Percentiles rank a stretch among this genome's conserved stretches.
Evolutionary conservation across 2,888 invertebrate species (phyloP).

Genomic region (Rotaria sp.): DNA sequence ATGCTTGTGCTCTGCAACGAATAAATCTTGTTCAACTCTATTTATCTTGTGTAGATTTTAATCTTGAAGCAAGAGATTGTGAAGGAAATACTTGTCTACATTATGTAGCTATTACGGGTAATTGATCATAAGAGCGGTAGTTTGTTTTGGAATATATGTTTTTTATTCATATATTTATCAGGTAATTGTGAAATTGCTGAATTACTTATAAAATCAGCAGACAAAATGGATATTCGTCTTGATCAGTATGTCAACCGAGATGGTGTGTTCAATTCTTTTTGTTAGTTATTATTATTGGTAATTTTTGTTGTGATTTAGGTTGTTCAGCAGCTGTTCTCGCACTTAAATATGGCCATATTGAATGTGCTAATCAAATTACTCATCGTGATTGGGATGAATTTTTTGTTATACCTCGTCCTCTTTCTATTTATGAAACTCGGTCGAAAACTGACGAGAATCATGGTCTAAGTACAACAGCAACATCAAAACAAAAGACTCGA

Average conservation of each 20-base stretch:
- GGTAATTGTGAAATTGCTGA: conserved; percentile 14
- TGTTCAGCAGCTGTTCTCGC: conserved; percentile 1
- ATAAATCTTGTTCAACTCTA: conserved; percentile 1
- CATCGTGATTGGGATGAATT: conserved; percentile 26
- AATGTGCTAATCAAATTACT: conserved; percentile 7
- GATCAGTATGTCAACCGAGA: neutral
- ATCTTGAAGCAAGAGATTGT: conserved; percentile 47
- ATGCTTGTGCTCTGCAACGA: conserved; percentile 5
- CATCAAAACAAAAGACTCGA: neutral
- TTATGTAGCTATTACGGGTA: conserved; percentile 45
- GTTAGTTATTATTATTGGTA: neutral
- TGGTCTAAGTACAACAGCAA: neutral
- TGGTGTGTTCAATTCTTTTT: neutral
- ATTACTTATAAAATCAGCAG: neutral
- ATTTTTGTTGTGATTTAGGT: neutral
- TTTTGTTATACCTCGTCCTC: conserved; percentile 19
- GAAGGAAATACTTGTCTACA: conserved; percentile 52
- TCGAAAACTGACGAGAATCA: neutral
- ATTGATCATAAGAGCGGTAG: neutral
- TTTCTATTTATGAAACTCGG: neutral
- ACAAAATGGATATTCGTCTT: neutral
- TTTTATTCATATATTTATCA: neutral
- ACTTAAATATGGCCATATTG: conserved; percentile 6
- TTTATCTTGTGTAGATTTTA: conserved; percentile 45
- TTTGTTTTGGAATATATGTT: neutral